Base-by-base conservation (phyloP, 2,888 invertebrate species). In the Dromius quadrimaculatus region DNA sequence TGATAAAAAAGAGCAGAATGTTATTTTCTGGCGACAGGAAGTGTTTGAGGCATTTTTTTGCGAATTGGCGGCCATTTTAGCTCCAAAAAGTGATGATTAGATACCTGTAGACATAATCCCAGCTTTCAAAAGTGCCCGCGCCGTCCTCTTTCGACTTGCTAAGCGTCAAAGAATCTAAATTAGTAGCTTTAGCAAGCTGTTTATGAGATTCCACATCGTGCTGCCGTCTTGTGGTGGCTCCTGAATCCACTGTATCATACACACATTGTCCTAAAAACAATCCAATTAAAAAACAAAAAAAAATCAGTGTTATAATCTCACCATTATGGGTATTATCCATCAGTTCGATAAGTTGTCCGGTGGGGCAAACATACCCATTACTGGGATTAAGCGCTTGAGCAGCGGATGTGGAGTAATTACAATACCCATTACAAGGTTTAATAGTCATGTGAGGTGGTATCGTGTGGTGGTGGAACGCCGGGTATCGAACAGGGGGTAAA, bases 71-170 rank as follows among this genome's bases (percentile, higher is more conserved):
- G n/a, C n/a, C n/a, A n/a, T n/a, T n/a, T n/a, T n/a, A n/a, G n/a
- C n/a, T n/a, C n/a, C n/a, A n/a, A n/a, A n/a, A n/a, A n/a, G n/a
- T n/a, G n/a, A n/a, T n/a, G n/a, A n/a, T n/a, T n/a, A n/a, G n/a
- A n/a, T n/a, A n/a, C n/a, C n/a, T n/a, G 78, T 90, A 93, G 0
- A 93, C 92, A 77, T 92, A 92, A 78, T 91, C 91, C 93, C 93
- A 94, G 62, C 88, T 88, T 74, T 92, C 92, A 69, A 88, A 88
- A 0, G 88, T 89, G 0, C 89, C 89, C 78, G 88, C 87, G 0
- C 88, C 89, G 73, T 90, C 90, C 74, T 89, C 89, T 71, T 74
- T 74, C 5, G 54, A 57, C 41, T 73, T 64, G 45, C 64, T 70
- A 32, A 66, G 50, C 13, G 68, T 72, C 5, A 63, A 43, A 6